Conservation (phyloP, 2,113 vertebrate species). For the Corvus moneduloides region DNA sequence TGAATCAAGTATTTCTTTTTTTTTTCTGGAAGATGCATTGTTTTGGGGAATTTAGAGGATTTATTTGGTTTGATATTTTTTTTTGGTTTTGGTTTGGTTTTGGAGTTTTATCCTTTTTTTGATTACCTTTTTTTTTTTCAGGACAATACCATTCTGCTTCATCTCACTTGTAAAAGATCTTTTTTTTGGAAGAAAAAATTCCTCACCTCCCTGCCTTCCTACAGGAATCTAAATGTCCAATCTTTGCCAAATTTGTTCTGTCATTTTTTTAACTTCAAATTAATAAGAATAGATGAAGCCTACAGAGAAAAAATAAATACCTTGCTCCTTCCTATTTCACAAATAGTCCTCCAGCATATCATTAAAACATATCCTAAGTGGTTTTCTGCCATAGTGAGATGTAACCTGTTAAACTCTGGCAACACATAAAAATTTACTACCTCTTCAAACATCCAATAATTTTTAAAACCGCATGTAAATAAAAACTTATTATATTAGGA, state of each 20-base stretch:
- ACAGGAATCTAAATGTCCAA: neutral
- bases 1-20: neutral
- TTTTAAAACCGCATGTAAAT: neutral
- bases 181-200: neutral
- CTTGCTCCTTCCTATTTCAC: neutral
- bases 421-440: neutral
- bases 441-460: neutral
- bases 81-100: neutral
- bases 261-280: neutral
- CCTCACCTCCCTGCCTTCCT: neutral
- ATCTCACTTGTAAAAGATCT: neutral
- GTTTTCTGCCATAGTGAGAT: neutral
- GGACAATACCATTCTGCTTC: neutral
- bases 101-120: neutral
- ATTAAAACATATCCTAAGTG: neutral
- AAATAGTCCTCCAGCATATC: rapidly evolving
- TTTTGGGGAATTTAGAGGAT: neutral
- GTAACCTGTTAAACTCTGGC: neutral
- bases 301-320: neutral
- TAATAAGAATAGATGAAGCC: neutral
- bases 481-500: neutral
- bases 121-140: neutral
- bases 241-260: neutral
- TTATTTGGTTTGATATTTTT: neutral
- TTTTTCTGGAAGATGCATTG: neutral